Percentiles rank a stretch among this genome's conserved stretches.
phyloP scores from a whole-genome alignment of 2,113 vertebrate species.

The Numida meleagris region DNA sequence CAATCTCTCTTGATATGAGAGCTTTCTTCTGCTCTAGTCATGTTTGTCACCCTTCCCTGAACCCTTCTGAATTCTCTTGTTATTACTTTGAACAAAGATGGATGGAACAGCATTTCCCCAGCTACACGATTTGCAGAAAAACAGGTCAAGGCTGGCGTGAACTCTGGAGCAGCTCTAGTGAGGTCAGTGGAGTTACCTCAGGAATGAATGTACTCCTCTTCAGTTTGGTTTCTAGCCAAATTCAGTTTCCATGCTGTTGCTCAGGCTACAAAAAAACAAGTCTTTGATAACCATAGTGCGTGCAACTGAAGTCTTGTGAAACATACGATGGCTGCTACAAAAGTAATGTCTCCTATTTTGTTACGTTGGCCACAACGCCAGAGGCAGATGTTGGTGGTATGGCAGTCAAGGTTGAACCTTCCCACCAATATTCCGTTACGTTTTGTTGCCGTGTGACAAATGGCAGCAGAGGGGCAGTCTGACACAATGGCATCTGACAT shows the following conservation, averaged over 20 bases:
- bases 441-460: no score
- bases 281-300: not conserved
- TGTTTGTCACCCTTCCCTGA: constrained; percentile 14
- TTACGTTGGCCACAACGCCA: no score
- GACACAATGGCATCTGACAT: no score
- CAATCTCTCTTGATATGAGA: constrained; percentile 1
- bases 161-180: not conserved
- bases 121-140: not conserved
- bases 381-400: no score
- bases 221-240: not conserved
- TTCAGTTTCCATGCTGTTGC: not conserved
- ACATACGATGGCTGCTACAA: not conserved
- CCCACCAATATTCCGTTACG: no score
- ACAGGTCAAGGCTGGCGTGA: constrained; percentile 33
- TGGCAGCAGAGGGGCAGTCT: no score
- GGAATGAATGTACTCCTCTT: not conserved
- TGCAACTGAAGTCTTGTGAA: not conserved
- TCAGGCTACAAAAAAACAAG: not conserved
- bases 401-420: no score
- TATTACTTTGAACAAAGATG: constrained; percentile 39
- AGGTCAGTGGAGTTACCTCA: not conserved
- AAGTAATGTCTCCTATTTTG: no score
- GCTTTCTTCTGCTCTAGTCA: not conserved
- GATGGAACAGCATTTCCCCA: not conserved
- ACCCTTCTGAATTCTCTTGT: constrained; percentile 7